Percentiles rank a stretch among this genome's conserved stretches.
Conservation (phyloP, 2,113 vertebrate genomes). For the Sitta europaea region DNA sequence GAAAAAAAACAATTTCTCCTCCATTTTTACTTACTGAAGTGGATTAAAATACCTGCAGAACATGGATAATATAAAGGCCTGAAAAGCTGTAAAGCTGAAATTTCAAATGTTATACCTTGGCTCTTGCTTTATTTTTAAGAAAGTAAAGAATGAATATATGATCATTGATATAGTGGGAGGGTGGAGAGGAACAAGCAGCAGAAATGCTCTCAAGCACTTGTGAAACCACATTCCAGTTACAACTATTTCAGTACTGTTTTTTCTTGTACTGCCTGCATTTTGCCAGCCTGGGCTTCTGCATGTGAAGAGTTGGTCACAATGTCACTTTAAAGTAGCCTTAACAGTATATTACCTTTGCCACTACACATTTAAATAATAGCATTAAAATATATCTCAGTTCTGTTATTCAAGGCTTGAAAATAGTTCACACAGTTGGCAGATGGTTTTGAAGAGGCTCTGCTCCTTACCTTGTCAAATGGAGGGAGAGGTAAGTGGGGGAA, state of each 20-base stretch:
- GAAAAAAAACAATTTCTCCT: not conserved
- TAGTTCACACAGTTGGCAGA: not conserved
- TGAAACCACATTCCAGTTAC: not conserved
- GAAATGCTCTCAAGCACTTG: not conserved
- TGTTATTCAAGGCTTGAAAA: not conserved
- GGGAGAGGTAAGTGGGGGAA: not conserved
- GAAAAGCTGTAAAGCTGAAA: not conserved
- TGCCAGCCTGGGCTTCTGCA: not conserved
- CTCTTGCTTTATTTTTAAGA: not conserved
- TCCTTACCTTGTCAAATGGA: not conserved
- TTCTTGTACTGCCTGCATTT: not conserved
- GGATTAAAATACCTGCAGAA: not conserved
- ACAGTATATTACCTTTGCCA: not conserved
- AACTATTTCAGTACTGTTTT: not conserved
- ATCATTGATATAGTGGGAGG: not conserved
- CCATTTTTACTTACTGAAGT: not conserved
- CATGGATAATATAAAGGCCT: not conserved
- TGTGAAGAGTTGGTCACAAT: not conserved
- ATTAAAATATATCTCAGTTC: not conserved
- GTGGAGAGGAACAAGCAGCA: not conserved
- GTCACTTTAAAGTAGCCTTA: not conserved
- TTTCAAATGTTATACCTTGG: not conserved
- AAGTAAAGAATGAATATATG: not conserved
- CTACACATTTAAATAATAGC: not conserved
- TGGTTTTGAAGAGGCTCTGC: constrained; percentile 1